These are phyloP conservation scores for Campylomormyrus numenius DNA, from an alignment of 2,113 vertebrate genomes.

Conservation along the genomic window DNA sequence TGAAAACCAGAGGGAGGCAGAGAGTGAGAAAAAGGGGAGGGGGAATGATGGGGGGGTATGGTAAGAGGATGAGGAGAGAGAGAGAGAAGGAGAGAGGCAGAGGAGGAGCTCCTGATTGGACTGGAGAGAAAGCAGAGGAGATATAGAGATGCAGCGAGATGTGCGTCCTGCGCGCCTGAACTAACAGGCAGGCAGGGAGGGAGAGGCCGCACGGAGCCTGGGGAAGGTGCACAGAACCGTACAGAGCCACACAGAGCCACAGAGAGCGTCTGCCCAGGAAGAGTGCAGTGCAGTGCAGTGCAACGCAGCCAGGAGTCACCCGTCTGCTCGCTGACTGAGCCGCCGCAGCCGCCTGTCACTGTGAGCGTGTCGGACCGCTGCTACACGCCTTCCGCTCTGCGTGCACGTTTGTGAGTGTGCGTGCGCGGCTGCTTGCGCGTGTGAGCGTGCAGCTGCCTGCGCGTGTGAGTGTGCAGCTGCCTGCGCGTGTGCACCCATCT, in stretches of 20 bases:
- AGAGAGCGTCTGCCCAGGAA: background rate
- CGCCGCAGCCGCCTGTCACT: slow-evolving; percentile 25
- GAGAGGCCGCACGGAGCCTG: slow-evolving; percentile 45
- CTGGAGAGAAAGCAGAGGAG: slow-evolving; percentile 44
- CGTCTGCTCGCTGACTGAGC: background rate
- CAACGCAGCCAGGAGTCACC: background rate
- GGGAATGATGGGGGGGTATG: slow-evolving; percentile 3
- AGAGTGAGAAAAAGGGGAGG: slow-evolving; percentile 11
- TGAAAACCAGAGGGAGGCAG: slow-evolving; percentile 43
- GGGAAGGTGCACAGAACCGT: background rate
- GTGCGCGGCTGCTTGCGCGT: background rate
- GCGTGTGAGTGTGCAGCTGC: background rate
- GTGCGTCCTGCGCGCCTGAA: slow-evolving; percentile 33
- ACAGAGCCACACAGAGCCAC: background rate
- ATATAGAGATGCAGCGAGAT: slow-evolving; percentile 4
- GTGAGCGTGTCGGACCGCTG: slow-evolving; percentile 28
- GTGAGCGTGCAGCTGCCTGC: background rate
- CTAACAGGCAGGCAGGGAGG: slow-evolving; percentile 50
- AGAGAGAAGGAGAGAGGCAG: slow-evolving; percentile 1
- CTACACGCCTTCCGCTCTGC: background rate
- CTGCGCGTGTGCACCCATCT: background rate
- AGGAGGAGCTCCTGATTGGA: slow-evolving; percentile 51
- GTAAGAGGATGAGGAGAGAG: slow-evolving; percentile 11
- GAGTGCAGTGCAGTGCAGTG: background rate
- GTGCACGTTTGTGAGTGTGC: background rate